Percentiles rank a stretch among this genome's conserved stretches.
Conservation (phyloP, 1,140 invertebrate genomes). For the Nebria ingens region DNA sequence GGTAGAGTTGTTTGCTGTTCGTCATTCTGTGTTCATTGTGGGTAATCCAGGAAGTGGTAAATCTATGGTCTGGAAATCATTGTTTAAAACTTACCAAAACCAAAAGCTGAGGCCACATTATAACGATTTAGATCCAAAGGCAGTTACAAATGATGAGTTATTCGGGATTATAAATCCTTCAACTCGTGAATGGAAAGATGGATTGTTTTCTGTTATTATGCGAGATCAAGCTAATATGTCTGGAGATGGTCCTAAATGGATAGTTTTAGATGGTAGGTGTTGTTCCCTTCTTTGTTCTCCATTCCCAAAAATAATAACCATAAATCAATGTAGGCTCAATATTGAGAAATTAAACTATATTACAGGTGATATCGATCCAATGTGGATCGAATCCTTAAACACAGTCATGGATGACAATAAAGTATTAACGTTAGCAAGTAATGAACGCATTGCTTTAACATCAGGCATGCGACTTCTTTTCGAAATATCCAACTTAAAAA, state of each 20-base stretch:
- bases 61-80: slow-evolving; percentile 84
- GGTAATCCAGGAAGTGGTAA: slow-evolving; percentile 91
- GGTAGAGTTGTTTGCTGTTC: slow-evolving; percentile 82
- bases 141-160: slow-evolving; percentile 90
- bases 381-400: slow-evolving; percentile 95
- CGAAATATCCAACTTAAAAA: slow-evolving; percentile 86
- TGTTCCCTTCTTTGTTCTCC: too few relatives aligned
- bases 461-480: slow-evolving; percentile 85
- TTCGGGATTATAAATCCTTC: slow-evolving; percentile 93
- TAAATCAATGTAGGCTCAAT: too few relatives aligned
- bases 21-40: slow-evolving; percentile 90
- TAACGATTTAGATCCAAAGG: slow-evolving; percentile 89
- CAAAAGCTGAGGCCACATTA: slow-evolving; percentile 72
- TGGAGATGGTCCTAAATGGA: slow-evolving; percentile 86
- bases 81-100: slow-evolving; percentile 68
- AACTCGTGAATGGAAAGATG: slow-evolving; percentile 95
- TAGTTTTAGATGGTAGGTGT: slow-evolving; percentile 72
- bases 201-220: slow-evolving; percentile 87
- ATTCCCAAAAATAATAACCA: too few relatives aligned
- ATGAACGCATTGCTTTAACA: slow-evolving; percentile 88
- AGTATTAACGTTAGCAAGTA: slow-evolving; percentile 83
- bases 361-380: slow-evolving; percentile 77
- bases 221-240: slow-evolving; percentile 82
- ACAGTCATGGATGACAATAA: slow-evolving; percentile 81
- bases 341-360: neutral